Evolutionary conservation across 2,113 vertebrate species (phyloP).

Genomic region (Sceloporus undulatus): DNA sequence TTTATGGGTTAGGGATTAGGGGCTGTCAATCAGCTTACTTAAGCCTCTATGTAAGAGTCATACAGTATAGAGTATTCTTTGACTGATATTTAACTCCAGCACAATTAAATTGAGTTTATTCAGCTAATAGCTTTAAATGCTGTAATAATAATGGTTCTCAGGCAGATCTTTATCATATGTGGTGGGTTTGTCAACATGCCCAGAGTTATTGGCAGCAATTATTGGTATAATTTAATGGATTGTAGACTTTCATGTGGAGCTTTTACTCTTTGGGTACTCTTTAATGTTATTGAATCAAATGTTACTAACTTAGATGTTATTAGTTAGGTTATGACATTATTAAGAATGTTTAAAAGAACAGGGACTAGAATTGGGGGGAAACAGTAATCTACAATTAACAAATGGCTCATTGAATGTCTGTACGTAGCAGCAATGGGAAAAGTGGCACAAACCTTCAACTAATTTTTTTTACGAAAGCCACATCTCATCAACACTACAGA

Average conservation of each 20-base stretch:
- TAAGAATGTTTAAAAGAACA: neutral
- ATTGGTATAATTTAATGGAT: neutral
- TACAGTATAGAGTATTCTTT: neutral
- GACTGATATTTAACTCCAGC: neutral
- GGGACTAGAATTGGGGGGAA: neutral
- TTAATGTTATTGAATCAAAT: neutral
- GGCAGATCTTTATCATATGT: constrained; percentile 1
- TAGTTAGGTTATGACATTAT: neutral
- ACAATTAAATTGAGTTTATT: neutral
- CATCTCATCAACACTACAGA: too few species aligned
- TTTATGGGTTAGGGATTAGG: neutral
- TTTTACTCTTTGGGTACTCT: neutral
- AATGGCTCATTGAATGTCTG: neutral
- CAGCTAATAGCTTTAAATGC: neutral
- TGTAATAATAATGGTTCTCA: neutral
- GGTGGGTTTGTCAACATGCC: neutral
- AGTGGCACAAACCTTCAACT: neutral
- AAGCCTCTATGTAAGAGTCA: neutral
- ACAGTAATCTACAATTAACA: neutral
- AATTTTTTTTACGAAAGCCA: too few species aligned
- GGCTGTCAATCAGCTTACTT: neutral
- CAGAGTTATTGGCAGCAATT: neutral
- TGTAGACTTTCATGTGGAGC: neutral
- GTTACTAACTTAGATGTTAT: neutral
- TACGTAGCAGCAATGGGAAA: neutral